These are phyloP conservation scores for Ethmia dodecea DNA, from an alignment of 2,888 invertebrate genomes.

Conservation along the genomic window DNA sequence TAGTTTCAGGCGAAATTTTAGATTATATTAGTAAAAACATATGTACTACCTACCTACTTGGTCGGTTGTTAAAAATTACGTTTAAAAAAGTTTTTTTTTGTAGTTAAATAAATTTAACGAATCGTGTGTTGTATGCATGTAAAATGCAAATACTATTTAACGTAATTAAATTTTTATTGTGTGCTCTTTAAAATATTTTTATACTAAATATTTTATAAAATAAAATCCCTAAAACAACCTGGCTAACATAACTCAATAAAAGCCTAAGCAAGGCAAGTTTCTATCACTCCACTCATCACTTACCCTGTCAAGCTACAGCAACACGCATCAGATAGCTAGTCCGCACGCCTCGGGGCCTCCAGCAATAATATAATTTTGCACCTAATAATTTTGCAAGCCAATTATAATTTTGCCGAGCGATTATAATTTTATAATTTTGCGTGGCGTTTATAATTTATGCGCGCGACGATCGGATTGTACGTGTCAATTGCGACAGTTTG, in stretches of 20 bases:
- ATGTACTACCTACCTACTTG: too few species aligned
- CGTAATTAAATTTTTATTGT: too few species aligned
- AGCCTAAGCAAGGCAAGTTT: slow-evolving; percentile 28
- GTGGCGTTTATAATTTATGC: slow-evolving; percentile 19
- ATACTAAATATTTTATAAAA: too few species aligned
- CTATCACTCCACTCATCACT: slow-evolving; percentile 57
- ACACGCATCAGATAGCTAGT: slow-evolving; percentile 50
- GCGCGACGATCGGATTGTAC: slow-evolving; percentile 18
- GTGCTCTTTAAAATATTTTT: too few species aligned
- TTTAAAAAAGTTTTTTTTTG: too few species aligned
- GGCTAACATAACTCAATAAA: slow-evolving; percentile 34
- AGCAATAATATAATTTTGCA: slow-evolving; percentile 58
- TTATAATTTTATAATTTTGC: slow-evolving; percentile 20
- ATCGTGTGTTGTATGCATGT: too few species aligned
- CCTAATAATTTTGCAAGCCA: slow-evolving; percentile 66
- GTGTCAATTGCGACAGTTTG: slow-evolving; percentile 24
- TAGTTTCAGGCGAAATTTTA: too few species aligned
- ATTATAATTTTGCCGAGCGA: slow-evolving; percentile 48
- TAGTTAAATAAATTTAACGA: too few species aligned
- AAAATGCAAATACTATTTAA: too few species aligned
- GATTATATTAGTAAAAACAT: too few species aligned
- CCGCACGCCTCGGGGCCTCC: slow-evolving; percentile 35
- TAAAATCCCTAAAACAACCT: too few species aligned
- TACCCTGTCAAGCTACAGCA: slow-evolving; percentile 42
- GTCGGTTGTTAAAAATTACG: too few species aligned